Evolutionary conservation across 1,140 invertebrate genomes (phyloP).

Genomic region (Aphis gossypii): DNA sequence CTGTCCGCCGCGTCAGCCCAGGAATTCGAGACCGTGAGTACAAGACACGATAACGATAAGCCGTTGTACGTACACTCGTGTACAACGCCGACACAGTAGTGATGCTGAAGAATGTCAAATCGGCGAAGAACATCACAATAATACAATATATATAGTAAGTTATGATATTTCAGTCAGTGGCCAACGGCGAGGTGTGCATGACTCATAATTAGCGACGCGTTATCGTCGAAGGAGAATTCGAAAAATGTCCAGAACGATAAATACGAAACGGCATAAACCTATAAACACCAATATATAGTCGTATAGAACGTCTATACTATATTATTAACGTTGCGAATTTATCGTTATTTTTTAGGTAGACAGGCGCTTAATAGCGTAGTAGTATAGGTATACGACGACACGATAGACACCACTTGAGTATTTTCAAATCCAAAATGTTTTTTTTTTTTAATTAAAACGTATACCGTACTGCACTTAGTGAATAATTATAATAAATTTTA

Average conservation of each 20-base stretch:
- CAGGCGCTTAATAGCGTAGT: not conserved
- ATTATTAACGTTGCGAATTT: not conserved
- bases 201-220: not conserved
- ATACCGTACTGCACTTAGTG: not conserved
- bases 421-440: not conserved
- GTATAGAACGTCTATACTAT: not conserved
- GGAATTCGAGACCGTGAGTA: not conserved
- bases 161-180: not conserved
- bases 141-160: not conserved
- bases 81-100: not conserved
- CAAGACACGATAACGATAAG: not conserved
- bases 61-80: not conserved
- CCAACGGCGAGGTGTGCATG: not conserved
- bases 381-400: too few species aligned
- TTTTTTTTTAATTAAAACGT: not conserved
- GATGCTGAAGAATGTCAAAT: constrained; percentile 2
- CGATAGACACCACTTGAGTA: not conserved
- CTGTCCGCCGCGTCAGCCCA: not conserved
- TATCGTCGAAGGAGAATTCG: constrained; percentile 5
- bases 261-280: not conserved
- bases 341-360: not conserved
- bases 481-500: not conserved
- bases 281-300: too few species aligned
- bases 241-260: constrained; percentile 29
- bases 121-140: not conserved